Evolutionary conservation across 2,113 vertebrate genomes (phyloP).

Genomic region (Poeciliopsis retropinna): DNA sequence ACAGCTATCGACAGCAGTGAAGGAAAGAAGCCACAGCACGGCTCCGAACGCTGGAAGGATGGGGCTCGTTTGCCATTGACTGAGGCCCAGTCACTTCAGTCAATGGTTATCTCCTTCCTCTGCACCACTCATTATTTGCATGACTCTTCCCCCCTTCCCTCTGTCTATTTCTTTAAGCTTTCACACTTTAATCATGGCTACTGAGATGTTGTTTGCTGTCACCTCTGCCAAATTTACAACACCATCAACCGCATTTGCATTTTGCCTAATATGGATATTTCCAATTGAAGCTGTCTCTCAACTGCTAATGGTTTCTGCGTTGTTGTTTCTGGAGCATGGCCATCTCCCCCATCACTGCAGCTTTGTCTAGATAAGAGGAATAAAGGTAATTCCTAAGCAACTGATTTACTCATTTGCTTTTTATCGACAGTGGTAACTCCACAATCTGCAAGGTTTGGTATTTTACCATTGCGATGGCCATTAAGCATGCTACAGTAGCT

Average conservation of each 20-base stretch:
- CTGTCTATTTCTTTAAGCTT: slow-evolving; percentile 49
- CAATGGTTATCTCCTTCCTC: slow-evolving; percentile 74
- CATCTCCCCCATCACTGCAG: slow-evolving; percentile 39
- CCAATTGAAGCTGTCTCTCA: slow-evolving; percentile 76
- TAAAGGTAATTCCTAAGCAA: slow-evolving; percentile 80
- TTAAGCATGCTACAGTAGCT: neutral
- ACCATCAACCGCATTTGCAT: slow-evolving; percentile 82
- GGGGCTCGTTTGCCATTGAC: slow-evolving; percentile 65
- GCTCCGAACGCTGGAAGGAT: slow-evolving; percentile 43
- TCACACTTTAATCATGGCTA: slow-evolving; percentile 78
- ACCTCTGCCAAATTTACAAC: slow-evolving; percentile 77
- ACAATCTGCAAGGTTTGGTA: neutral
- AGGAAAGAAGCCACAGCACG: slow-evolving; percentile 29
- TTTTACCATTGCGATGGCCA: slow-evolving; percentile 1
- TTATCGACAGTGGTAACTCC: slow-evolving; percentile 35
- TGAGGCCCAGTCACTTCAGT: slow-evolving; percentile 54
- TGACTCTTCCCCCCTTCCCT: slow-evolving; percentile 31
- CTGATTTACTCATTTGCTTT: slow-evolving; percentile 69
- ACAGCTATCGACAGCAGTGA: slow-evolving; percentile 69
- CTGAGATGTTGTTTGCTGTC: slow-evolving; percentile 78
- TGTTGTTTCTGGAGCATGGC: slow-evolving; percentile 52
- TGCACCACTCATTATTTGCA: slow-evolving; percentile 64
- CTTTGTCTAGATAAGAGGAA: slow-evolving; percentile 76
- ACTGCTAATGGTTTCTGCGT: slow-evolving; percentile 66
- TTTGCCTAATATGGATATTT: slow-evolving; percentile 83